These are phyloP conservation scores for Drymonia ruficornis DNA, from an alignment of 2,888 invertebrate genomes.

Conservation along the genomic window DNA sequence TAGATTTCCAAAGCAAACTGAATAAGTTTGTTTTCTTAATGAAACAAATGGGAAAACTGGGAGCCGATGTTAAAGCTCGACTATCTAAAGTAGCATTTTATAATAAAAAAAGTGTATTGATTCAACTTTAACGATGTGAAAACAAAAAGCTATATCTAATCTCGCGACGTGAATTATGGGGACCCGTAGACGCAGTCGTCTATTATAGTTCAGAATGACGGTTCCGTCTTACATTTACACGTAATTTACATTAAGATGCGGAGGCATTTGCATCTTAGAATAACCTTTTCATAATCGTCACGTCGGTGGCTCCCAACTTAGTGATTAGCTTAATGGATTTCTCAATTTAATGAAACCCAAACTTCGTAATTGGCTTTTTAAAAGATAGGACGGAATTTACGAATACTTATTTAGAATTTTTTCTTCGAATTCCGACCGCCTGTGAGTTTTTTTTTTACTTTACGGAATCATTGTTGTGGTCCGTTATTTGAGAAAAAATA, in stretches of 20 bases:
- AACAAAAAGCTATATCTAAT: slow-evolving; percentile 74
- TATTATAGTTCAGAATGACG: slow-evolving; percentile 64
- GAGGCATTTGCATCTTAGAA: slow-evolving; percentile 75
- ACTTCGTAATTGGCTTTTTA: slow-evolving; percentile 74
- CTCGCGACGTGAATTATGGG: slow-evolving; percentile 69
- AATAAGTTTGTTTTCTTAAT: slow-evolving; percentile 64
- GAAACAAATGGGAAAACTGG: slow-evolving; percentile 67
- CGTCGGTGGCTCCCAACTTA: slow-evolving; percentile 71
- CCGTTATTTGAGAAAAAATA: slow-evolving; percentile 53
- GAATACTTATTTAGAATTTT: slow-evolving; percentile 53
- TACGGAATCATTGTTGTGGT: slow-evolving; percentile 35
- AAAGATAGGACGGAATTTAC: slow-evolving; percentile 69
- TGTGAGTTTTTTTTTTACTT: slow-evolving; percentile 33
- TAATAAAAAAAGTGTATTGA: slow-evolving; percentile 37
- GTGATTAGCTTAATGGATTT: slow-evolving; percentile 80
- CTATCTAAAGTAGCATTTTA: slow-evolving; percentile 52
- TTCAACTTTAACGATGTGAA: slow-evolving; percentile 50
- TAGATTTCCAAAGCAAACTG: slow-evolving; percentile 64
- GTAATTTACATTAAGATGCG: slow-evolving; percentile 78
- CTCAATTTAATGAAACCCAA: slow-evolving; percentile 77
- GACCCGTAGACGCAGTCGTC: slow-evolving; percentile 58
- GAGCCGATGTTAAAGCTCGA: slow-evolving; percentile 45
- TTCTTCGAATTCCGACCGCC: slow-evolving; percentile 26
- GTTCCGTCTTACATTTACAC: slow-evolving; percentile 69
- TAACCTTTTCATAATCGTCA: slow-evolving; percentile 79